Conservation (phyloP, 2,113 vertebrate genomes). For the Scophthalmus maximus region DNA sequence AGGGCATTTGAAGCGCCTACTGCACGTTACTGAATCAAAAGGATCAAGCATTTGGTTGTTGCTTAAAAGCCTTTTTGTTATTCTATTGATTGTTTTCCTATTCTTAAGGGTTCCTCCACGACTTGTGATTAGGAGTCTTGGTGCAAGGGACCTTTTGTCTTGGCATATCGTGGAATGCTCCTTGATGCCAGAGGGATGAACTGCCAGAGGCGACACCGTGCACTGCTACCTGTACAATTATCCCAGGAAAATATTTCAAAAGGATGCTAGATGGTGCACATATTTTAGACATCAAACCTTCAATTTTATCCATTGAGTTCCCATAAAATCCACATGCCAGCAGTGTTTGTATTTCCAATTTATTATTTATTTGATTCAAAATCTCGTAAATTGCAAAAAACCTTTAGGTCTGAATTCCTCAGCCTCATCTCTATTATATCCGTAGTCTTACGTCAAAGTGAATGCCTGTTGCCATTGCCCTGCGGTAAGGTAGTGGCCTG, state of each 20-base stretch:
- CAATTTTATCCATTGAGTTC: not conserved
- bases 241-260: not conserved
- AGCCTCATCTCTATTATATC: constrained; percentile 50
- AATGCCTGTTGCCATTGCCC: constrained; percentile 75
- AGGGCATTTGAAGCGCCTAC: constrained; percentile 82
- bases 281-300: not conserved
- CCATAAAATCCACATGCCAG: not conserved
- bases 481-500: constrained; percentile 64
- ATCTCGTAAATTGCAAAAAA: constrained; percentile 25
- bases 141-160: constrained; percentile 55
- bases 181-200: constrained; percentile 42
- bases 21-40: constrained; percentile 74
- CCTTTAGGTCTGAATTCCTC: constrained; percentile 37
- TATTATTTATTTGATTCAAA: constrained; percentile 19
- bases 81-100: constrained; percentile 80
- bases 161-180: constrained; percentile 63
- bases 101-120: constrained; percentile 66
- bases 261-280: not conserved
- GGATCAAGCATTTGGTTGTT: constrained; percentile 79
- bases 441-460: constrained; percentile 53
- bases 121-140: constrained; percentile 72
- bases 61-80: constrained; percentile 76
- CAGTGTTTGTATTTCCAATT: constrained; percentile 7
- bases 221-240: constrained; percentile 4
- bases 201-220: constrained; percentile 1